Base-by-base conservation (phyloP, 2,797 vertebrate species). In the Malacoctenus gilli region DNA sequence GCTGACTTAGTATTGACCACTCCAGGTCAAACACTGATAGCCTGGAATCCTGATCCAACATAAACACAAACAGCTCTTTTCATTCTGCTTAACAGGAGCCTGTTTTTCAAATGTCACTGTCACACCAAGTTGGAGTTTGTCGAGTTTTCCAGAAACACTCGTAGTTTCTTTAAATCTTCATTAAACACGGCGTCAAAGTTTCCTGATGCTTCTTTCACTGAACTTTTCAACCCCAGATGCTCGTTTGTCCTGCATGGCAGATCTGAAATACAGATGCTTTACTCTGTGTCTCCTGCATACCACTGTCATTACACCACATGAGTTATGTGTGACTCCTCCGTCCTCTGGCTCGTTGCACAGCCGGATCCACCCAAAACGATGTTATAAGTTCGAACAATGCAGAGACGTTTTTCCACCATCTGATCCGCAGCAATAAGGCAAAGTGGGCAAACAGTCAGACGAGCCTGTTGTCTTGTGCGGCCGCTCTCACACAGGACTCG, bases 201-300 rank as follows among this genome's bases (percentile, higher is more conserved):
- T 32, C 25, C 4, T 1, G 12, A 14, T 35, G 32, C 32, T 35
- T n/a, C 32, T 4, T 35, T 13, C 3, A 6, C 20, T 31, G 43
- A 40, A 18, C n/a, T 19, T 34, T 12, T 25, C 8, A 4, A 1
- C 1, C 2, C 15, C 30, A 1, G 4, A 23, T 16, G 13, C 13
- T 23, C 23, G 9, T 48, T 47, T 56, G 37, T 59, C 48, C 2
- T 2, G 41, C 43, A 22, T 32, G 36, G 10, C 8, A 30, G 6
- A 59, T 51, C 70, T 23, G 14, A 23, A 38, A 40, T 70, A 77
- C 59, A 77, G 63, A 73, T 48, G 31, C 36, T 49, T 56, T 48
- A 61, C 60, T 84, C 69, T 78, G 16, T 30, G 9, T 4, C 1
- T 46, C 47, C 34, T 57, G 83, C 73, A 80, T 79, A 61, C 59